Evolutionary conservation across 2,113 vertebrate genomes (phyloP), one percentile per base, ranked within the genome.

Genomic region (Sapayoa aenigma): DNA sequence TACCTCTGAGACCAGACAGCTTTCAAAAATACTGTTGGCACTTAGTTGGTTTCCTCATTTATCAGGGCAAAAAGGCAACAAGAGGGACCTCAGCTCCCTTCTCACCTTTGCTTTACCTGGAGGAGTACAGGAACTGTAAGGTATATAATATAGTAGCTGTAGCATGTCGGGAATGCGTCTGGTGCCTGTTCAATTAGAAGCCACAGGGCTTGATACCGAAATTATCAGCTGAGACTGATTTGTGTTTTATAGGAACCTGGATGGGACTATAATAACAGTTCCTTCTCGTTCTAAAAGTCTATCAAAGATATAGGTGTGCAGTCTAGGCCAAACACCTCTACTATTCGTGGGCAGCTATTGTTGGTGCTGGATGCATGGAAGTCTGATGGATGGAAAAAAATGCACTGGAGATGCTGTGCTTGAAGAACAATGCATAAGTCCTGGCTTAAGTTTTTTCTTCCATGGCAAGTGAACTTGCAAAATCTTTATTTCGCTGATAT

Each of bases 151-250:
- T 19, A 80, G 83, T 6, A 47, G 88, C 83, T 90, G 90, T 4
- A 42, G 68, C 21, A 18, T 2, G 0, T 8, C 0, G 0, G 12
- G 76, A 67, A 31, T 15, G 30, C 0, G 1, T 16, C 75, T 83
- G 80, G 55, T 58, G 65, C 63, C 0, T 1, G 67, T 63, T 93
- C 76, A 63, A 23, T 55, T 3, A 72, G 65, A 75, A 87, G 56
- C 82, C 65, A 75, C 1, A 6, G n/a, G n/a, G 55, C 12, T 63
- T 42, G 53, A 18, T 76, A 60, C 17, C 68, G 85, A 72, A 96
- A 84, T 92, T 81, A 75, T 72, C 94, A 89, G 37, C 85, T 90
- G 68, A 60, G 35, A 63, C 39, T 58, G 65, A 75, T 83, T 68
- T 86, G 68, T 49, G 76, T 60, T 92, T 67, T 66, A 41, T 2